phyloP scores from a whole-genome alignment of 2,888 invertebrate genomes.

The Andrena flavipes region DNA sequence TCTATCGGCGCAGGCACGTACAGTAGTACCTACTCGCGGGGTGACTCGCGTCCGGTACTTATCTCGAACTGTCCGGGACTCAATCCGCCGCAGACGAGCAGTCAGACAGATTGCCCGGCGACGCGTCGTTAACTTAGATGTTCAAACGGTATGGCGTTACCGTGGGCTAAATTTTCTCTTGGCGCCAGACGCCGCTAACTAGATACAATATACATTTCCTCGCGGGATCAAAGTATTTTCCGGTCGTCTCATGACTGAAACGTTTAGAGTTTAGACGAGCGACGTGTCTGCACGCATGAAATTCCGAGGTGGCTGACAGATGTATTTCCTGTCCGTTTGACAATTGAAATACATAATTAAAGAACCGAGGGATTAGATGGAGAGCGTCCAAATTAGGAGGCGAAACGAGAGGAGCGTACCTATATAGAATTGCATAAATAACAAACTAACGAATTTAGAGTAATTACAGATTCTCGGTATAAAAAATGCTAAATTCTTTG shows the following conservation, averaged over 20 bases:
- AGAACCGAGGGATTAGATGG: no score
- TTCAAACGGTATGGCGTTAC: constrained; percentile 47
- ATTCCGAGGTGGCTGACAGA: background rate
- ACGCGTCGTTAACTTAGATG: constrained; percentile 62
- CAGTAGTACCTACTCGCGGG: constrained; percentile 50
- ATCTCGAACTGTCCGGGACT: constrained; percentile 60
- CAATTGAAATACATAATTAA: background rate
- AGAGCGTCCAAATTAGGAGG: no score
- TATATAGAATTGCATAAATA: no score
- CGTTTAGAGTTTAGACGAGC: background rate
- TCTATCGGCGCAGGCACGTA: constrained; percentile 53
- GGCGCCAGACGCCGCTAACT: constrained; percentile 43
- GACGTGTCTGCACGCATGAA: background rate
- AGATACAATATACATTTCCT: constrained; percentile 37
- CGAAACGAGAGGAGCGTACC: background rate
- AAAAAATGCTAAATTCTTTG: background rate
- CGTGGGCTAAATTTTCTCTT: constrained; percentile 34
- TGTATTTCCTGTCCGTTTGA: background rate
- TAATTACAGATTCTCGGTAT: no score
- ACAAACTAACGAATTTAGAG: no score
- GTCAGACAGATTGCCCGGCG: constrained; percentile 58
- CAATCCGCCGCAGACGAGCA: constrained; percentile 50
- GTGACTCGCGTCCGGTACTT: constrained; percentile 57
- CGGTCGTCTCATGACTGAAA: constrained; percentile 1
- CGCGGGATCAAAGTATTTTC: constrained; percentile 27